Percentiles rank a stretch among this genome's conserved stretches.
phyloP scores from a whole-genome alignment of 2,113 vertebrate genomes.

The Platanista minor region DNA sequence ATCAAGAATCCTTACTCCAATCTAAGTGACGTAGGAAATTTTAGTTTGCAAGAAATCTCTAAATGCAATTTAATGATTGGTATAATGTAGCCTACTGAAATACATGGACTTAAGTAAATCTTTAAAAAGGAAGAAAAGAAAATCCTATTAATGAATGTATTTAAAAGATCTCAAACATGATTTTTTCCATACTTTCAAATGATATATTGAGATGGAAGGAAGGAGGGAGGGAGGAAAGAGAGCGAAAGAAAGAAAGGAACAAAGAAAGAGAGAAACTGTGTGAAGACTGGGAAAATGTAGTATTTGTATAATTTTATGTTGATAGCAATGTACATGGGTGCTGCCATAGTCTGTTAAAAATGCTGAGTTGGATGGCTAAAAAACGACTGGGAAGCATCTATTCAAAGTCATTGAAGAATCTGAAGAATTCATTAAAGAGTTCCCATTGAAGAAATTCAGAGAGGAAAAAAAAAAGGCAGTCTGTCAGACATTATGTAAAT shows the following conservation, averaged over 20 bases:
- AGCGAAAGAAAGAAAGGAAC: neutral
- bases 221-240: too few species aligned
- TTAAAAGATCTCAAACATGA: neutral
- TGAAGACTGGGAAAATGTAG: neutral
- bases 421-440: neutral
- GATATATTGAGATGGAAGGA: neutral
- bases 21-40: neutral
- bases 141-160: neutral
- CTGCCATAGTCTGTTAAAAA: neutral
- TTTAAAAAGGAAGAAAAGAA: neutral
- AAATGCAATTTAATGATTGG: neutral
- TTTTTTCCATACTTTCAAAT: neutral
- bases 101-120: neutral
- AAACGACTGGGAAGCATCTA: neutral
- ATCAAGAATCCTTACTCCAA: neutral
- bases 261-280: neutral
- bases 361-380: neutral
- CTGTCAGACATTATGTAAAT: neutral
- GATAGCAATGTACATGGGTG: neutral
- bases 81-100: neutral
- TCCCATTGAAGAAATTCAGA: neutral
- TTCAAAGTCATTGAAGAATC: neutral
- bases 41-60: neutral
- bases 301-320: neutral
- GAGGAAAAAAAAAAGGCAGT: neutral